Evolutionary conservation across 2,888 invertebrate genomes (phyloP).

Genomic region (Orchesella flavescens): DNA sequence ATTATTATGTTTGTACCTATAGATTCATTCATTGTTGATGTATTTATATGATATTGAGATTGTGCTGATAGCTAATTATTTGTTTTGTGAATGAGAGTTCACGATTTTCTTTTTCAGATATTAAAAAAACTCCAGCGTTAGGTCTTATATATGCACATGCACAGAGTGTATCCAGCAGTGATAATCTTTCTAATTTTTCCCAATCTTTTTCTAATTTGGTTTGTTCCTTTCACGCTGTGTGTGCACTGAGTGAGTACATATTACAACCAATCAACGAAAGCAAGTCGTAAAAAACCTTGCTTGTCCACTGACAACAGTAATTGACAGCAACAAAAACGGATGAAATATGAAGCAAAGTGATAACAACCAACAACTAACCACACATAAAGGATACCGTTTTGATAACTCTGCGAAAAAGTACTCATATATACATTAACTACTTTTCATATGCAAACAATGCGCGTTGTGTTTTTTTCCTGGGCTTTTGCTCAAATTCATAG

Average conservation of each 20-base stretch:
- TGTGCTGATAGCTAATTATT: conserved; percentile 19
- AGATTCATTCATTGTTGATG: background rate
- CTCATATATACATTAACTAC: background rate
- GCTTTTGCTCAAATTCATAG: conserved; percentile 28
- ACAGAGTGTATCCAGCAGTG: conserved; percentile 44
- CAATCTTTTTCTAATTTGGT: conserved; percentile 35
- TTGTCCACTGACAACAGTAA: conserved; percentile 34
- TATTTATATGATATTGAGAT: conserved; percentile 19
- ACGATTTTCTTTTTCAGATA: conserved; percentile 11
- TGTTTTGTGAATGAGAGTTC: conserved; percentile 9
- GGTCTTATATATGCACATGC: background rate
- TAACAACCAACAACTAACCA: conserved; percentile 34
- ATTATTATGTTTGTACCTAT: too few species aligned
- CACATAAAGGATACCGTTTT: too few species aligned
- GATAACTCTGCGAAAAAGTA: too few species aligned
- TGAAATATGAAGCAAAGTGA: conserved; percentile 44
- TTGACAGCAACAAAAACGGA: conserved; percentile 44
- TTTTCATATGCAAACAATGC: conserved; percentile 21
- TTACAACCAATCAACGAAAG: conserved; percentile 17
- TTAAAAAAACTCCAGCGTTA: conserved; percentile 22
- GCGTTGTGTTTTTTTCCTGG: background rate
- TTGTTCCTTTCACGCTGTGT: conserved; percentile 31
- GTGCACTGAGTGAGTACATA: background rate
- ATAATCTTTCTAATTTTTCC: conserved; percentile 44
- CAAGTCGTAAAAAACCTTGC: conserved; percentile 23